Conservation (phyloP, 2,113 vertebrate genomes). For the Perccottus glenii region DNA sequence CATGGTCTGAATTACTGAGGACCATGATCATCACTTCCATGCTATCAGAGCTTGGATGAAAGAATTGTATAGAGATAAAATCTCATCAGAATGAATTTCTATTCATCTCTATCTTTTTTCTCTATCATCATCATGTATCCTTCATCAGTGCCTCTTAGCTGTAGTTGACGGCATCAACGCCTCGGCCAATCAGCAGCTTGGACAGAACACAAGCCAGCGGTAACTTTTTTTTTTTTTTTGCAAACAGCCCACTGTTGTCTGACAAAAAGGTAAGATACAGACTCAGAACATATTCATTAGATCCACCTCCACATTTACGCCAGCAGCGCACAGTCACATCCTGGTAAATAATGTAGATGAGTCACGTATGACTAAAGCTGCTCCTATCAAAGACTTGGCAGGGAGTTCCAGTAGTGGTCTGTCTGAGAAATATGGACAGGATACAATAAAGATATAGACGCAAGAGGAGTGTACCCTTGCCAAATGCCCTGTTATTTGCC, state of each 20-base stretch:
- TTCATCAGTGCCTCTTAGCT: constrained; percentile 3
- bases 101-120: background rate
- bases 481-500: background rate
- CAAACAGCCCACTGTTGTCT: constrained; percentile 4
- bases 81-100: background rate
- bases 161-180: constrained; percentile 29
- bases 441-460: constrained; percentile 7
- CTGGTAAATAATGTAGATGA: constrained; percentile 45
- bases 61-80: too few relatives aligned
- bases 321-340: constrained; percentile 34
- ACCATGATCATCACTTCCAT: too few relatives aligned
- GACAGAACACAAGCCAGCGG: constrained; percentile 4
- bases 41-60: too few relatives aligned
- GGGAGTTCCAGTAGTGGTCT: constrained; percentile 9
- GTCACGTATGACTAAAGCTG: constrained; percentile 41
- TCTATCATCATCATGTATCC: constrained; percentile 10
- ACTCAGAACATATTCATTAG: constrained; percentile 52
- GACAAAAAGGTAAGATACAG: constrained; percentile 33
- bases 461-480: background rate
- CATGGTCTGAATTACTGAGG: too few relatives aligned
- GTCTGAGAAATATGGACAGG: constrained; percentile 3
- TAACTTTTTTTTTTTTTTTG: background rate
- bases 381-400: constrained; percentile 3
- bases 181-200: constrained; percentile 5
- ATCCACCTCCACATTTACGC: constrained; percentile 41